These are phyloP conservation scores for Terrapene triunguis DNA, from an alignment of 2,113 vertebrate species.

Conservation along the genomic window DNA sequence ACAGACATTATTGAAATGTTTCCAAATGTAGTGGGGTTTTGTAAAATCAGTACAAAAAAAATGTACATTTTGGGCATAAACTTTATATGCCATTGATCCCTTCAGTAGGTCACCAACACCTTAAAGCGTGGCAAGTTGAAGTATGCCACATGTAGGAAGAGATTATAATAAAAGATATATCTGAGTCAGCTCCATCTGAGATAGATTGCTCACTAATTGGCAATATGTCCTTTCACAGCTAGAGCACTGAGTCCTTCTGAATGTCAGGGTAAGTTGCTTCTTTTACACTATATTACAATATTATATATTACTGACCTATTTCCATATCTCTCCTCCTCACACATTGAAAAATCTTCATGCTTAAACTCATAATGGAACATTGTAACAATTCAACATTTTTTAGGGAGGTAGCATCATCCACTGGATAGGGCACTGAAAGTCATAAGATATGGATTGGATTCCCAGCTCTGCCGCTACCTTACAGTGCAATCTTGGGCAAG, in stretches of 20 bases:
- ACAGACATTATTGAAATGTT: not conserved
- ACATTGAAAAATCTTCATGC: not conserved
- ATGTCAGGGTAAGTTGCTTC: not conserved
- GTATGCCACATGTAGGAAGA: not conserved
- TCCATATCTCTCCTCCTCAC: not conserved
- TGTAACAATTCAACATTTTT: not conserved
- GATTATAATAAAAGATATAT: not conserved
- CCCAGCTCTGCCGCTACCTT: not conserved
- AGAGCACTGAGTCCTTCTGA: not conserved
- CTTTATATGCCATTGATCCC: not conserved
- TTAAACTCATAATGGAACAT: not conserved
- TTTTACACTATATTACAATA: not conserved
- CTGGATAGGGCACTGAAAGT: not conserved
- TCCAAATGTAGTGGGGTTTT: not conserved
- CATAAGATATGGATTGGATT: not conserved
- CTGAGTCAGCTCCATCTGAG: not conserved
- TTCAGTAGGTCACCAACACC: not conserved
- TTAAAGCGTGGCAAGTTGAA: not conserved
- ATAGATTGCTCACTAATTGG: not conserved
- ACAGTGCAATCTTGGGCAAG: not conserved
- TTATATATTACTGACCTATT: constrained; percentile 32
- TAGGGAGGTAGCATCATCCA: not conserved
- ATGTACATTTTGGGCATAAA: not conserved
- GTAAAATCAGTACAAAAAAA: not conserved
- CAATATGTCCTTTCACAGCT: not conserved